Conservation (phyloP, 2,888 invertebrate genomes). For the Limnephilus rhombicus region DNA sequence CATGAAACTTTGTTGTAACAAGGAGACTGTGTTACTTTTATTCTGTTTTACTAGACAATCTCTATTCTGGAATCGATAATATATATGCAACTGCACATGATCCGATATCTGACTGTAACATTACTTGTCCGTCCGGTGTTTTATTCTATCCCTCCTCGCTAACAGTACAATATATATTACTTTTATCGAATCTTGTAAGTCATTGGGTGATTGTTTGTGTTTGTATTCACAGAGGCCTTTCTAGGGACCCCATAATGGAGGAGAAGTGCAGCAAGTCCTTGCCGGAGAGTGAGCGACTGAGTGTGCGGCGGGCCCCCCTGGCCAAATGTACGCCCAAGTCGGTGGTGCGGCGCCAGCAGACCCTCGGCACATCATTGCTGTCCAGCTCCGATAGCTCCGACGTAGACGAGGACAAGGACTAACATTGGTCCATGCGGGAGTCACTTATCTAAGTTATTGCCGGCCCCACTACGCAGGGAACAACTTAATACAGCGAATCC, state of each 20-base stretch:
- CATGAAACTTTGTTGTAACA: no score
- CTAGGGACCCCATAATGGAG: slow-evolving; percentile 85
- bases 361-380: slow-evolving; percentile 80
- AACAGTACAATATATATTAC: no score
- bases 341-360: slow-evolving; percentile 80
- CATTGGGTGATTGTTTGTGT: not conserved
- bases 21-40: no score
- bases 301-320: slow-evolving; percentile 76
- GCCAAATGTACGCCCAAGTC: slow-evolving; percentile 79
- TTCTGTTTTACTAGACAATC: no score
- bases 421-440: not conserved
- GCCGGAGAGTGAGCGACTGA: slow-evolving; percentile 79
- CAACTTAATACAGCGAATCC: slow-evolving; percentile 41
- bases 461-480: not conserved
- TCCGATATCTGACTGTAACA: no score
- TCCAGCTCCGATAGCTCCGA: slow-evolving; percentile 80
- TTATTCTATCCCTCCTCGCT: no score
- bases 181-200: not conserved
- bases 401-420: slow-evolving; percentile 59
- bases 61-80: no score
- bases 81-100: no score
- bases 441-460: slow-evolving; percentile 1
- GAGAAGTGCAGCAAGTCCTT: slow-evolving; percentile 82
- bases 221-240: slow-evolving; percentile 74
- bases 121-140: no score